Base-by-base conservation (phyloP, 2,797 vertebrate genomes). In the Kryptolebias ocellatus region DNA sequence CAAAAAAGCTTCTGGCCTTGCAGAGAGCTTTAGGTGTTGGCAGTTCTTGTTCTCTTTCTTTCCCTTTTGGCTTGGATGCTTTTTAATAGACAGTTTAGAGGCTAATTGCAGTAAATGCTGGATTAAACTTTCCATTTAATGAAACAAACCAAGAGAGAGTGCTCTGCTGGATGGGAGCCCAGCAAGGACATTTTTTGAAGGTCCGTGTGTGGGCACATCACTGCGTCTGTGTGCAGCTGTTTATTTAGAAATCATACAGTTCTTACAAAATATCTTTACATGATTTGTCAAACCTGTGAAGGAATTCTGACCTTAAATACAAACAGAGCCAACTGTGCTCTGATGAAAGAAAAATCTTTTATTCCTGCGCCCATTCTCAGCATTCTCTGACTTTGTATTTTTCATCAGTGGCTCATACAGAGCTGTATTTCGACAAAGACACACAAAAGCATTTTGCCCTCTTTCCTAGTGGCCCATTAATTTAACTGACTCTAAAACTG, bases 61-160 rank as follows among this genome's bases (percentile, higher is more conserved):
- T 42, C 14, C 49, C 52, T 52, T 20, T 42, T 34, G 24, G 45
- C 46, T 75, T 71, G 70, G 56, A 71, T 67, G 54, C 50, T 54
- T 78, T 83, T 69, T 64, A 79, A 83, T 74, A 81, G 67, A 78
- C 74, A 64, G 70, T 80, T 84, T 75, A 76, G 74, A 74, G 80
- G 83, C 68, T 87, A 82, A 91, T 87, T 84, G 78, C 76, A 67
- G 65, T 66, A 65, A 72, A 76, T 68, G 67, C 70, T 66, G 31
- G 69, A 88, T 86, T 84, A 85, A 89, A 86, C 76, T 83, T 83
- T 78, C 72, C 69, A 78, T 86, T 90, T 74, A 88, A 81, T 75
- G 68, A 81, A 74, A 78, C 69, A 59, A 76, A 72, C 79, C 76
- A 67, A 63, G 64, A 61, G 78, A 77, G 79, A 88, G 72, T 69